Percentiles rank a stretch among this genome's conserved stretches.
Evolutionary conservation across 2,888 invertebrate genomes (phyloP).

Genomic region (Stramonita haemastoma): DNA sequence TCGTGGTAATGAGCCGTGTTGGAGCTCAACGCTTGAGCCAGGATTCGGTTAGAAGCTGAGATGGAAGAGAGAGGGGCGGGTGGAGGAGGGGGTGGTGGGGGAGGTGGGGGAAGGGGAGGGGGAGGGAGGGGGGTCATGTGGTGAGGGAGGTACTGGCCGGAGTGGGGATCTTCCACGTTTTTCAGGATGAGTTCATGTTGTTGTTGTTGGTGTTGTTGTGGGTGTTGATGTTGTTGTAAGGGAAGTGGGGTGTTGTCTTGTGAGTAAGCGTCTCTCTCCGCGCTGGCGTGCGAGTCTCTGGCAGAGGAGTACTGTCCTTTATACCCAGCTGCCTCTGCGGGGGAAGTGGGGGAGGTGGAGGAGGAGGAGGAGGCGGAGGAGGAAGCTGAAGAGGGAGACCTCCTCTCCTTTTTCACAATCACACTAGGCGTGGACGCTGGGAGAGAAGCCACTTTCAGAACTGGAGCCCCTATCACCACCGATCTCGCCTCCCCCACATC

Average conservation of each 20-base stretch:
- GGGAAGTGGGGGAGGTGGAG: not conserved
- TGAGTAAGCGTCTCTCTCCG: not conserved
- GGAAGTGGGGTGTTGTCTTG: not conserved
- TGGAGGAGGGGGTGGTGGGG: not conserved
- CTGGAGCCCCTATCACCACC: too few species aligned
- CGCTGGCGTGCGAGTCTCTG: not conserved
- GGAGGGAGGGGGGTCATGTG: not conserved
- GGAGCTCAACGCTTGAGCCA: slow-evolving; percentile 28
- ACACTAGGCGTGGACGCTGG: slow-evolving; percentile 24
- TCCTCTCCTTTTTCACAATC: slow-evolving; percentile 35
- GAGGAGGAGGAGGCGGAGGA: not conserved
- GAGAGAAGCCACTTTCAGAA: not conserved
- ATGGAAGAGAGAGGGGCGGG: slow-evolving; percentile 24
- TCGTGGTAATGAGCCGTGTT: not conserved
- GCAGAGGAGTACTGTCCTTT: not conserved
- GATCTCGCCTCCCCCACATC: not conserved
- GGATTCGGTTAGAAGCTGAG: slow-evolving; percentile 32
- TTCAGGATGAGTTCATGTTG: not conserved
- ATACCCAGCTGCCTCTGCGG: not conserved
- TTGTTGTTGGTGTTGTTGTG: not conserved
- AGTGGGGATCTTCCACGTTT: not conserved
- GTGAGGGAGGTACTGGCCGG: not conserved
- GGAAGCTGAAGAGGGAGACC: not conserved
- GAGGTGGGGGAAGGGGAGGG: slow-evolving; percentile 12
- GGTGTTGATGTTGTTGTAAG: not conserved